Percentiles rank a stretch among this genome's conserved stretches.
These are phyloP conservation scores for Apeira syringaria DNA, from an alignment of 2,888 invertebrate species.

Conservation along the genomic window DNA sequence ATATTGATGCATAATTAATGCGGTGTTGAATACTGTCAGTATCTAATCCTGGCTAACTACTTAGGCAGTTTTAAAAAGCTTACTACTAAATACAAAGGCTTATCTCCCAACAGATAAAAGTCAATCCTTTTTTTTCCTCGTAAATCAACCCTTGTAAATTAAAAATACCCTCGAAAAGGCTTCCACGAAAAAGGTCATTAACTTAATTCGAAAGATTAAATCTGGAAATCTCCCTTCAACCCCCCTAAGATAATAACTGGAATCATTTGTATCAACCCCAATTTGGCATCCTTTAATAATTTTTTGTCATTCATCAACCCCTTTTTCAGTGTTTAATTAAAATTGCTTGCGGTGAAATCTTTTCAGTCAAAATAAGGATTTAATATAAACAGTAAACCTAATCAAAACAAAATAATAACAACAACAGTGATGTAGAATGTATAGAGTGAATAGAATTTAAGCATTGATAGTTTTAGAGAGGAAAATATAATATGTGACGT, in stretches of 20 bases:
- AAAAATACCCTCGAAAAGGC: constrained; percentile 8
- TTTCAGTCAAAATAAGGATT: neutral
- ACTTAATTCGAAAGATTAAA: constrained; percentile 15
- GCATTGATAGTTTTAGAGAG: no score
- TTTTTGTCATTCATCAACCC: constrained; percentile 24
- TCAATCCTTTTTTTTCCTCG: constrained; percentile 5
- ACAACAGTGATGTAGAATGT: no score
- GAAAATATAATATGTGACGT: no score
- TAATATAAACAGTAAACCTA: neutral
- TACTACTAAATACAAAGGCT: neutral
- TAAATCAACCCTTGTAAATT: constrained; percentile 11
- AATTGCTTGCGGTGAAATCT: constrained; percentile 14
- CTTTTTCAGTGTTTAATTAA: constrained; percentile 21
- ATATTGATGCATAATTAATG: no score
- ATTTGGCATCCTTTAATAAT: constrained; percentile 16
- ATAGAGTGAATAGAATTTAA: no score
- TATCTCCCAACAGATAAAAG: constrained; percentile 6
- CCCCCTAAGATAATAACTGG: constrained; percentile 10
- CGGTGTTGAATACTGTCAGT: no score
- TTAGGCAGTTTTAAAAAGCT: no score
- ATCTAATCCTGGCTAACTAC: no score
- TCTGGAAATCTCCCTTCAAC: constrained; percentile 10
- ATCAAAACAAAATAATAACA: no score
- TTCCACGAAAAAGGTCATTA: constrained; percentile 6
- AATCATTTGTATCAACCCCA: constrained; percentile 20